Evolutionary conservation across 2,113 vertebrate genomes (phyloP).

Genomic region (Hippocampus guttulatus): DNA sequence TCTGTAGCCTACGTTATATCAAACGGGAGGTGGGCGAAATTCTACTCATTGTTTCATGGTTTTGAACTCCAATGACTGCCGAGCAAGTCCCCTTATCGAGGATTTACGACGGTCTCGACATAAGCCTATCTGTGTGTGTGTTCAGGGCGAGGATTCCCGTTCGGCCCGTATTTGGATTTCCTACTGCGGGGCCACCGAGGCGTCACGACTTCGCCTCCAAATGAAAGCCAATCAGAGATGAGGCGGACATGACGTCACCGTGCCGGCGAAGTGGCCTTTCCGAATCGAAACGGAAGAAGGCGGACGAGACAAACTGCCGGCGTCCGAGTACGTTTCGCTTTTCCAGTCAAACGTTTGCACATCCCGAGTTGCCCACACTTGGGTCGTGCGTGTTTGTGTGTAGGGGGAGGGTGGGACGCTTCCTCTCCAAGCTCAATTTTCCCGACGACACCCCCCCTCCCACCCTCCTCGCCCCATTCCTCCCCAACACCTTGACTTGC

Average conservation of each 20-base stretch:
- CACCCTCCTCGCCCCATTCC: not conserved
- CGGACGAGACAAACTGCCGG: not conserved
- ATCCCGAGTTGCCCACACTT: slow-evolving; percentile 28
- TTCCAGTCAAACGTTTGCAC: not conserved
- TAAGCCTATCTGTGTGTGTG: not conserved
- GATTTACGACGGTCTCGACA: not conserved
- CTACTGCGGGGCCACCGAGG: not conserved
- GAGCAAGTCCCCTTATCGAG: not conserved
- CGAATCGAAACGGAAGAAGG: not conserved
- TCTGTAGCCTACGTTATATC: too few species aligned
- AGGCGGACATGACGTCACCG: slow-evolving; percentile 72
- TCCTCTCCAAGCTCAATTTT: slow-evolving; percentile 37
- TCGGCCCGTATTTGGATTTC: slow-evolving; percentile 1
- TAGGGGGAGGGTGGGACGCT: slow-evolving; percentile 47
- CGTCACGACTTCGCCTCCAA: not conserved
- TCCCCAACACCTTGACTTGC: not conserved
- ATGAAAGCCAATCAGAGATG: slow-evolving; percentile 63
- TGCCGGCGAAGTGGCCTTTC: slow-evolving; percentile 53
- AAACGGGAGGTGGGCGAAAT: too few species aligned
- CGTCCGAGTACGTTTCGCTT: not conserved
- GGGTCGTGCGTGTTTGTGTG: slow-evolving; percentile 56
- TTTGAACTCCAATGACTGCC: too few species aligned
- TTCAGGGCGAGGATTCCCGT: not conserved
- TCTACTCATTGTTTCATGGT: too few species aligned
- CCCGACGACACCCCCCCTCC: fast-evolving